A percentile compares a stretch with the other conserved stretches of the same genome.
Conservation (phyloP, 2,113 vertebrate genomes). For the Ciconia stormi region DNA sequence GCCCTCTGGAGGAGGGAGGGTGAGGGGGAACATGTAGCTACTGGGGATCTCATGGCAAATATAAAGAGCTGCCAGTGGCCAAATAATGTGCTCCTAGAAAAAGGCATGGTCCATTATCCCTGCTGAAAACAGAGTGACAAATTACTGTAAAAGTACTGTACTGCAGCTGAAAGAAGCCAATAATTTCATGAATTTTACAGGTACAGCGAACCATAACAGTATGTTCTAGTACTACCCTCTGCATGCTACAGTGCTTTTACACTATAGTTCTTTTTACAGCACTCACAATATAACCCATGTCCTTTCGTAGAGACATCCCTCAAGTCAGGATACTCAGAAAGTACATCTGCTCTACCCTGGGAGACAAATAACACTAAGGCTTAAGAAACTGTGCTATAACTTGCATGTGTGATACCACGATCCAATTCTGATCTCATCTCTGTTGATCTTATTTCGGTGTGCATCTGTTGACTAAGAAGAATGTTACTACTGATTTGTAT, state of each 20-base stretch:
- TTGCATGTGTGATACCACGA: neutral
- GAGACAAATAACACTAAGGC: neutral
- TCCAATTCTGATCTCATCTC: neutral
- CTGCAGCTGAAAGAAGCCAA: slow-evolving; percentile 65
- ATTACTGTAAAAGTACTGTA: slow-evolving; percentile 67
- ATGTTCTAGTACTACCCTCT: slow-evolving; percentile 65
- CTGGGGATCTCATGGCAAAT: slow-evolving; percentile 38
- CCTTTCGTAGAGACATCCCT: slow-evolving; percentile 47
- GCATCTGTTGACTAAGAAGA: neutral
- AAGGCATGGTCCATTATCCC: slow-evolving; percentile 67
- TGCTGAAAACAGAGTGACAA: slow-evolving; percentile 70
- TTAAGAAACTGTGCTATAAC: slow-evolving; percentile 4
- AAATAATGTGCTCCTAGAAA: slow-evolving; percentile 65
- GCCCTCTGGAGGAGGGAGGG: neutral
- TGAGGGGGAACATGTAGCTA: neutral
- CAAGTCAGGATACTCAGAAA: slow-evolving; percentile 27
- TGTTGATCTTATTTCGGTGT: neutral
- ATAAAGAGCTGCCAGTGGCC: slow-evolving; percentile 63
- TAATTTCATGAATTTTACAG: slow-evolving; percentile 71
- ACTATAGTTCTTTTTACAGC: slow-evolving; percentile 49
- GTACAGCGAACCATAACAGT: slow-evolving; percentile 69
- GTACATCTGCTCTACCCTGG: neutral
- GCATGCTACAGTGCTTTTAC: slow-evolving; percentile 64
- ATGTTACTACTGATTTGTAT: neutral
- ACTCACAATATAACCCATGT: slow-evolving; percentile 45